A percentile compares a stretch with the other conserved stretches of the same genome.
phyloP scores from a whole-genome alignment of 2,888 invertebrate species.

The Pristionchus japonicus region DNA sequence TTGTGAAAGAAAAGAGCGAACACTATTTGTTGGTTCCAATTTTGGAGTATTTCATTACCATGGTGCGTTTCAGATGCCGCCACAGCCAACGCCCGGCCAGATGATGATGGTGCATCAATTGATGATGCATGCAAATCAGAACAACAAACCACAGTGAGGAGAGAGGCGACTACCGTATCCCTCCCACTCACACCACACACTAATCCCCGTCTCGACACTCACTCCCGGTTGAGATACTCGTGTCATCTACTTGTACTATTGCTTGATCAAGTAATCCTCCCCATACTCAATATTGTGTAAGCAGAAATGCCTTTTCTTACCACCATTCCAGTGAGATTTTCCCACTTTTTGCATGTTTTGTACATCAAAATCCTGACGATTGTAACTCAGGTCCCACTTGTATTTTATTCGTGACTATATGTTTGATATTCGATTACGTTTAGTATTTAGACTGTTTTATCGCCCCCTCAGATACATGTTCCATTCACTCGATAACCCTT shows the following conservation, averaged over 20 bases:
- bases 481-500: neutral
- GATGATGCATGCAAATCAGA: neutral
- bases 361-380: neutral
- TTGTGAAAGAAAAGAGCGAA: no score
- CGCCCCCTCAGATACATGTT: neutral
- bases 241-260: neutral
- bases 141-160: neutral
- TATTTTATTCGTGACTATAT: neutral
- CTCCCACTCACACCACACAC: neutral
- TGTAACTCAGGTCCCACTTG: conserved; percentile 1
- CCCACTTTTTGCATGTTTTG: neutral
- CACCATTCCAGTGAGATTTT: neutral
- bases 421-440: neutral
- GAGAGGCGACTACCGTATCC: neutral
- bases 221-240: neutral
- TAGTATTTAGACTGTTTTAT: neutral
- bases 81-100: neutral
- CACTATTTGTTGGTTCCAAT: no score
- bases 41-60: no score
- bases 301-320: neutral
- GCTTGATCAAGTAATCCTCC: neutral
- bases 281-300: neutral
- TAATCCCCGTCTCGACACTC: neutral
- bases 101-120: neutral
- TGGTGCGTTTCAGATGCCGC: neutral